Base-by-base conservation (phyloP, 2,113 vertebrate genomes). In the Ageneiosus marmoratus region DNA sequence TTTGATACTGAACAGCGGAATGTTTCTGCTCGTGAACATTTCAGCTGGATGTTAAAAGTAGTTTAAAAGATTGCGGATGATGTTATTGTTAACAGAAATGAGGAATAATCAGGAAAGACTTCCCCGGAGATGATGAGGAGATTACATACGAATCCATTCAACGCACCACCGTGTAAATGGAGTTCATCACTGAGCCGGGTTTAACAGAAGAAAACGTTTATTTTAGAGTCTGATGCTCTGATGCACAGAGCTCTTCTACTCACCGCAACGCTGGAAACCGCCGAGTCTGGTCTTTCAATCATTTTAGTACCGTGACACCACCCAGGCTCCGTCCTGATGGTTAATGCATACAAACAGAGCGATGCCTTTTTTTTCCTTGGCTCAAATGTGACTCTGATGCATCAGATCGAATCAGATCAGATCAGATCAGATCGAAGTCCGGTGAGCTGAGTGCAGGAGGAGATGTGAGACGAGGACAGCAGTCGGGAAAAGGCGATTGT, bases 241-340 rank as follows among this genome's bases (percentile, higher is more conserved):
- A 75, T 32, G 27, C 29, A 32, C 10, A 10, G 10, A 34, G 18
- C 16, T 34, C 3, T 20, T 20, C n/a, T 81, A 94, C 94, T 94
- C 91, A 95, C 94, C 87, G 94, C 93, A 89, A 94, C 93, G 90
- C 92, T 93, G 84, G 92, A 88, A 89, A 94, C 90, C 77, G 90
- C 90, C 69, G 92, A 90, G 67, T 95, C 94, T 86, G 93, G 91
- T 92, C 93, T 90, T 87, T 95, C 94, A 89, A 95, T 94, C 94
- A 95, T 94, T 34, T 89, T 89, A 79, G n/a, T 32, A 46, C 85
- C 53, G 77, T 90, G 89, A 90, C 92, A 87, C 91, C 91, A 91
- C 90, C 91, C 88, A 88, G 91, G 83, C 82, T 84, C 87, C 72
- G 63, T 53, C 65, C 83, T 77, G 87, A 80, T 81, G 75, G 87